These are phyloP conservation scores for Eudyptes chrysolophus DNA, from an alignment of 2,113 vertebrate genomes.

Conservation along the genomic window DNA sequence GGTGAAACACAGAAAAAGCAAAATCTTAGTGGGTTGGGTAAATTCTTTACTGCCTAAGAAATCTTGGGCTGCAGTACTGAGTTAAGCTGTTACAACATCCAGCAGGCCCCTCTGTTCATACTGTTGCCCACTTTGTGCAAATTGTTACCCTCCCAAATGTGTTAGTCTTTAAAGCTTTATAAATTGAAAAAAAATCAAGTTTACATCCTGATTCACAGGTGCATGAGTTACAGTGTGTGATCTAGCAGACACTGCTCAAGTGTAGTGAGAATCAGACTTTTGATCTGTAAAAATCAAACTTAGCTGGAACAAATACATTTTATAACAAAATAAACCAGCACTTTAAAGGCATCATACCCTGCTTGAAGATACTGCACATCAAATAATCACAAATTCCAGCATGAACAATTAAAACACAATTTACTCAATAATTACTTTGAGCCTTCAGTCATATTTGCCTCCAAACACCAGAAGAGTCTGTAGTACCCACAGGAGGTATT, in stretches of 20 bases:
- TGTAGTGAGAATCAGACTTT: neutral
- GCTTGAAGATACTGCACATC: neutral
- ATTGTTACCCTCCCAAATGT: neutral
- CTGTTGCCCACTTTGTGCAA: neutral
- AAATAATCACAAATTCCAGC: neutral
- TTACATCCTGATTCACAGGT: neutral
- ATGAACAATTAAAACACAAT: neutral
- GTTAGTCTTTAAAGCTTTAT: neutral
- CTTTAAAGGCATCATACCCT: neutral
- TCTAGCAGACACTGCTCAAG: neutral
- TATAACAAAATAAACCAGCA: neutral
- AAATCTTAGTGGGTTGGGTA: neutral
- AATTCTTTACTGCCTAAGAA: neutral
- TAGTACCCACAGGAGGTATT: neutral
- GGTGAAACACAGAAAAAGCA: neutral
- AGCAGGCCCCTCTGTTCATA: neutral
- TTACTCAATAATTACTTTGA: neutral
- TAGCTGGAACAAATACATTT: neutral
- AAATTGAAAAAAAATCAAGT: neutral
- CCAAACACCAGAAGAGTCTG: neutral
- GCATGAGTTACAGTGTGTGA: rapidly evolving
- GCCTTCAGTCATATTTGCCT: neutral
- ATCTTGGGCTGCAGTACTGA: neutral
- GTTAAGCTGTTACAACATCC: neutral
- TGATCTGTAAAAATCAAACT: neutral